These are phyloP conservation scores for Tangachromis dhanisi DNA, from an alignment of 2,113 vertebrate species.

Conservation along the genomic window DNA sequence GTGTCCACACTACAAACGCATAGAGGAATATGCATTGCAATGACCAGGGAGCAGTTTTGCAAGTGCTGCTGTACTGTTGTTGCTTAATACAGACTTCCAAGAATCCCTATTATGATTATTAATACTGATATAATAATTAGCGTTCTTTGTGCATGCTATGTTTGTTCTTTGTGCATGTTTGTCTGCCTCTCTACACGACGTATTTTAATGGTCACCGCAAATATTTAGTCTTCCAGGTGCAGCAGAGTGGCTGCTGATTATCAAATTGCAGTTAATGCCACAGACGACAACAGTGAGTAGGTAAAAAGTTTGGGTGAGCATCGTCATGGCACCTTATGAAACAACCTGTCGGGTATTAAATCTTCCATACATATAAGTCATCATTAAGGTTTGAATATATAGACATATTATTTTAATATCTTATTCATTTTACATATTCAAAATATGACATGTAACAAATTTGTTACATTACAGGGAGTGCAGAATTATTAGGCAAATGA, in stretches of 20 bases:
- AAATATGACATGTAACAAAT: background rate
- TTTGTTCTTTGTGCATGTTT: background rate
- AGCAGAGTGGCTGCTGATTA: background rate
- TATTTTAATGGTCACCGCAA: background rate
- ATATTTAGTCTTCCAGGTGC: background rate
- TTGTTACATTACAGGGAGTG: no score
- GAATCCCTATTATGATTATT: background rate
- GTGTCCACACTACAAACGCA: background rate
- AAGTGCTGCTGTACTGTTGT: background rate
- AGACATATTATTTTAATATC: background rate
- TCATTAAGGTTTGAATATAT: background rate
- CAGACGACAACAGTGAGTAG: background rate
- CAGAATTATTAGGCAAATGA: no score
- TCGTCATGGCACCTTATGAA: background rate
- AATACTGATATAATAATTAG: background rate
- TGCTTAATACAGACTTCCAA: background rate
- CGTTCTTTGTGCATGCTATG: background rate
- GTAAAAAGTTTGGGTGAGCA: background rate
- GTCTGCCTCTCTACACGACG: fast-evolving
- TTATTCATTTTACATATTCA: background rate
- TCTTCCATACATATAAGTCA: background rate
- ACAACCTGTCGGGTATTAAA: background rate
- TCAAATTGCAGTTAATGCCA: background rate
- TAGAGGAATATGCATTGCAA: background rate
- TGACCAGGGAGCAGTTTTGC: background rate